Percentiles rank a stretch among this genome's conserved stretches.
Evolutionary conservation across 2,113 vertebrate species (phyloP).

Genomic region (Burhinus oedicnemus): DNA sequence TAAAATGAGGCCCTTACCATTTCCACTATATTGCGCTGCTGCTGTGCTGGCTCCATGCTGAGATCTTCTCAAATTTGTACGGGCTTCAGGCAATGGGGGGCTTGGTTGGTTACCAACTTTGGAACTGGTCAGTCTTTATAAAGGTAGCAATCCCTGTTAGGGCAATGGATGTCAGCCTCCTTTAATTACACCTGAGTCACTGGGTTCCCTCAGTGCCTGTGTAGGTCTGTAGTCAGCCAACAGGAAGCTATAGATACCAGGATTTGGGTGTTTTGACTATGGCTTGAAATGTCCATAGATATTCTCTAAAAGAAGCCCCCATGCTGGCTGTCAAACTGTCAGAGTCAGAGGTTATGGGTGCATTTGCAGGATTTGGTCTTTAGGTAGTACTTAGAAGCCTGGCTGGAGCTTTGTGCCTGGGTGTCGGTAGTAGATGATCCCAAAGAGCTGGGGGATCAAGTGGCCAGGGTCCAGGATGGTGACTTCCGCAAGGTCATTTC

Average conservation of each 20-base stretch:
- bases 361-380: background rate
- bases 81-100: background rate
- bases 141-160: too few relatives aligned
- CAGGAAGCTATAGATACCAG: background rate
- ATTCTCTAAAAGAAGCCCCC: background rate
- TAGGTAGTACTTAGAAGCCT: fast-evolving
- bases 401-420: background rate
- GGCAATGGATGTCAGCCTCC: background rate
- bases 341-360: background rate
- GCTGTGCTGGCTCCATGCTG: background rate
- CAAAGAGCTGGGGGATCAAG: background rate
- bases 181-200: background rate
- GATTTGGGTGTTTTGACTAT: background rate
- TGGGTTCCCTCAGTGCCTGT: too few relatives aligned
- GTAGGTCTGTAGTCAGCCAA: background rate
- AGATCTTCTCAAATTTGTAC: too few relatives aligned
- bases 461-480: background rate
- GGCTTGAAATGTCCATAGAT: background rate
- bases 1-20: background rate
- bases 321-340: background rate
- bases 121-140: background rate
- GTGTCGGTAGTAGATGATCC: fast-evolving
- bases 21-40: background rate
- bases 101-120: background rate
- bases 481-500: background rate